Percentiles rank a stretch among this genome's conserved stretches.
Evolutionary conservation across 2,113 vertebrate genomes (phyloP).

Genomic region (Zosterops hypoxanthus): DNA sequence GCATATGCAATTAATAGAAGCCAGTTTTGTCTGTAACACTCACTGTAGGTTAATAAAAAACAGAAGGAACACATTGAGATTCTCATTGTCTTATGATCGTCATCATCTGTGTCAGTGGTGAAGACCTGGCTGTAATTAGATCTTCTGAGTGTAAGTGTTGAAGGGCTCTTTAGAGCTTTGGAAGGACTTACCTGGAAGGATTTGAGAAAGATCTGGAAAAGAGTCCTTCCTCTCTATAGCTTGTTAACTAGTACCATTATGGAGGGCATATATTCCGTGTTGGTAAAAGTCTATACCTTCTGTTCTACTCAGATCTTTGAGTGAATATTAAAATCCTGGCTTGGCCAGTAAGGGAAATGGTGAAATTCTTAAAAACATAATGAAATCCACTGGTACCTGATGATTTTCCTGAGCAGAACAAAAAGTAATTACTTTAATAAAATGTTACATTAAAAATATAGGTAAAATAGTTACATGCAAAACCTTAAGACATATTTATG

Average conservation of each 20-base stretch:
- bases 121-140: slow-evolving; percentile 15
- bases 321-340: not conserved
- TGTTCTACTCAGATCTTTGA: not conserved
- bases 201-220: not conserved
- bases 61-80: slow-evolving; percentile 1
- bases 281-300: not conserved
- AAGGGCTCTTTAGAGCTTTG: not conserved
- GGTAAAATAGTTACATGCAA: not conserved
- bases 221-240: not conserved
- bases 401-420: not conserved
- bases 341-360: not conserved
- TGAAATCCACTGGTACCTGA: not conserved
- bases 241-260: not conserved
- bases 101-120: not conserved
- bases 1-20: not conserved
- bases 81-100: not conserved
- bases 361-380: not conserved
- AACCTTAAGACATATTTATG: not conserved
- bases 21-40: not conserved
- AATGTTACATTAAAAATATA: not conserved
- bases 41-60: not conserved
- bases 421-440: not conserved
- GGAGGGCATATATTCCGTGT: not conserved
- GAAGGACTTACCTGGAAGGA: not conserved
- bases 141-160: not conserved